Evolutionary conservation across 2,113 vertebrate genomes (phyloP).

Genomic region (Ovis aries): DNA sequence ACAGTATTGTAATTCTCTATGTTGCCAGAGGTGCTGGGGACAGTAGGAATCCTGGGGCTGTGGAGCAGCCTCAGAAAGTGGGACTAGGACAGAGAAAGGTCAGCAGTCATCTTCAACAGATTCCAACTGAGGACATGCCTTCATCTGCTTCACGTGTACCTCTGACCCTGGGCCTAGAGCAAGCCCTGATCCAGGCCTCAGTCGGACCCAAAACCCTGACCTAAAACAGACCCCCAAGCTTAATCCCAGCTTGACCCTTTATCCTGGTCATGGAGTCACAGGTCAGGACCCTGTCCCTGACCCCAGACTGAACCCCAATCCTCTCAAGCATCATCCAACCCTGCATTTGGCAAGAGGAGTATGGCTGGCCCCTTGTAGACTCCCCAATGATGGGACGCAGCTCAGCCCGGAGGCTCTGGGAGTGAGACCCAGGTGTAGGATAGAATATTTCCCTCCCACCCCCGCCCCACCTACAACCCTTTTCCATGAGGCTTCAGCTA

Average conservation of each 20-base stretch:
- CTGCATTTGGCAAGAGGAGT: not conserved
- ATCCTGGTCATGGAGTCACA: not conserved
- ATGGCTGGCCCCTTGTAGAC: not conserved
- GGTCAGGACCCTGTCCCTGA: not conserved
- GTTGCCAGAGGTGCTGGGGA: not conserved
- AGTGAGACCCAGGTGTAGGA: not conserved
- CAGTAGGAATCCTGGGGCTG: not conserved
- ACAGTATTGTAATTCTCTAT: not conserved
- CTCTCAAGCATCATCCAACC: not conserved
- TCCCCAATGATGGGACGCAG: not conserved
- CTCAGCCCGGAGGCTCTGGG: not conserved
- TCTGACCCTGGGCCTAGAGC: not conserved
- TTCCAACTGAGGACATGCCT: not conserved
- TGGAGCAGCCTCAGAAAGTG: not conserved
- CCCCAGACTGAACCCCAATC: not conserved
- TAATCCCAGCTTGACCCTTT: not conserved
- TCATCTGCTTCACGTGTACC: not conserved
- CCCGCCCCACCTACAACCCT: not conserved
- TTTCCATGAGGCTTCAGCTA: not conserved
- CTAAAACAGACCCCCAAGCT: not conserved
- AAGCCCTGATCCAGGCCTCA: not conserved
- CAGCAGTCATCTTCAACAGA: not conserved
- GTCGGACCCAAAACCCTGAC: not conserved
- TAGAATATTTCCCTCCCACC: not conserved
- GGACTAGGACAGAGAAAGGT: not conserved